Evolutionary conservation across 2,113 vertebrate genomes (phyloP).

Genomic region (Nyctereutes procyonoides): DNA sequence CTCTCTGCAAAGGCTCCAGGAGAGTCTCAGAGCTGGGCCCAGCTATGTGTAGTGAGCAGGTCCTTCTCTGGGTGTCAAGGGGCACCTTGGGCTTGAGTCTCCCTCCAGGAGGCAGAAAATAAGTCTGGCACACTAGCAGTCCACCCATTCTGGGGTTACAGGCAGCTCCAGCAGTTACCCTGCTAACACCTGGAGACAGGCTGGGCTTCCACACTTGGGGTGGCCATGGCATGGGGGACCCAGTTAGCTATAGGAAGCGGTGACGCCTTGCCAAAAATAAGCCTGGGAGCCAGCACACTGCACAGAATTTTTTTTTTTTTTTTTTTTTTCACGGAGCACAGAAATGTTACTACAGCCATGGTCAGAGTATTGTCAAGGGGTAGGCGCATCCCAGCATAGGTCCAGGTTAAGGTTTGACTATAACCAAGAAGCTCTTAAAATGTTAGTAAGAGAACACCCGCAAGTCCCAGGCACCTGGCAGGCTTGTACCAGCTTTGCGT

Average conservation of each 20-base stretch:
- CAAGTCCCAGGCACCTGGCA: background rate
- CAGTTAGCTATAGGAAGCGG: background rate
- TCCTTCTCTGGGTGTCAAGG: background rate
- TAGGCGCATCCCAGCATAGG: no score
- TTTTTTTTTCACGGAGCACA: background rate
- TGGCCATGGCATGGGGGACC: background rate
- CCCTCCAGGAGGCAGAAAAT: background rate
- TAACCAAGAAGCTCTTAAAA: no score
- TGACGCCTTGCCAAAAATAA: accelerated
- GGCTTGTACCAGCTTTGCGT: accelerated
- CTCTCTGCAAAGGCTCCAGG: conserved; percentile 48
- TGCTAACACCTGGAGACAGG: background rate
- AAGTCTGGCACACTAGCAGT: background rate
- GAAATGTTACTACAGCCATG: background rate
- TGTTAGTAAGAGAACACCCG: no score
- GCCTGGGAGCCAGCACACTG: background rate
- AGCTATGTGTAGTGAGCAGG: accelerated
- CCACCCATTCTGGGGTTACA: background rate
- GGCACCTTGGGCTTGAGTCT: background rate
- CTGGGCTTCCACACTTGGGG: no score
- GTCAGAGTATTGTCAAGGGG: background rate
- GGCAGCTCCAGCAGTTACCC: background rate
- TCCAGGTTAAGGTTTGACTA: background rate
- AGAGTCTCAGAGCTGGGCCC: background rate
- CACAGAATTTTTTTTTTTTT: background rate